Evolutionary conservation across 1,140 invertebrate species (phyloP).

Genomic region (Radopholus similis): DNA sequence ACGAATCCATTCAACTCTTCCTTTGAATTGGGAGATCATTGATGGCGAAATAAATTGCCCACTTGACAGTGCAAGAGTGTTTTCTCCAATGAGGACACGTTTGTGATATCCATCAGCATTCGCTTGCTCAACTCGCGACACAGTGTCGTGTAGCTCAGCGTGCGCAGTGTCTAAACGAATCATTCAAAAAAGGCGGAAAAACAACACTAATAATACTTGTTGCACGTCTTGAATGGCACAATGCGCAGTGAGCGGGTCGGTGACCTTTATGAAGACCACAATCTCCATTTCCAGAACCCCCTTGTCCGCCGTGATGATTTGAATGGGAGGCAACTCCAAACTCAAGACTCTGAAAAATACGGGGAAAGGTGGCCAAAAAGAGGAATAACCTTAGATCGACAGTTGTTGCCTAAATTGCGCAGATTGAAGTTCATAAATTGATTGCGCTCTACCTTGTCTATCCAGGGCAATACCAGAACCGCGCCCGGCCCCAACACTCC

Average conservation of each 20-base stretch:
- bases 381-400: neutral
- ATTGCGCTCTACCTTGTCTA: slow-evolving; percentile 35
- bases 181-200: too few relatives aligned
- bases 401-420: neutral
- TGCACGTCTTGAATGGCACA: slow-evolving; percentile 33
- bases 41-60: neutral
- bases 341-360: slow-evolving; percentile 3
- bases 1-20: slow-evolving; percentile 38
- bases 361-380: neutral
- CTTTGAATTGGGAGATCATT: slow-evolving; percentile 22
- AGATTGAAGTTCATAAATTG: slow-evolving; percentile 26
- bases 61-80: slow-evolving; percentile 11
- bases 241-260: slow-evolving; percentile 29
- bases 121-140: slow-evolving; percentile 31
- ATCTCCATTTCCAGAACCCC: slow-evolving; percentile 36
- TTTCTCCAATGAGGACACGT: slow-evolving; percentile 11
- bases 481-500: slow-evolving; percentile 34
- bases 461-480: slow-evolving; percentile 39
- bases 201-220: slow-evolving; percentile 28
- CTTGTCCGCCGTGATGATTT: slow-evolving; percentile 36
- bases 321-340: slow-evolving; percentile 33
- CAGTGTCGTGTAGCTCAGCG: slow-evolving; percentile 36
- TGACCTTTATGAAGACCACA: slow-evolving; percentile 38
- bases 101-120: slow-evolving; percentile 30
- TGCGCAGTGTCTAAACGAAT: slow-evolving; percentile 23